Conservation (phyloP, 2,113 vertebrate species). For the Elephantulus edwardii region DNA sequence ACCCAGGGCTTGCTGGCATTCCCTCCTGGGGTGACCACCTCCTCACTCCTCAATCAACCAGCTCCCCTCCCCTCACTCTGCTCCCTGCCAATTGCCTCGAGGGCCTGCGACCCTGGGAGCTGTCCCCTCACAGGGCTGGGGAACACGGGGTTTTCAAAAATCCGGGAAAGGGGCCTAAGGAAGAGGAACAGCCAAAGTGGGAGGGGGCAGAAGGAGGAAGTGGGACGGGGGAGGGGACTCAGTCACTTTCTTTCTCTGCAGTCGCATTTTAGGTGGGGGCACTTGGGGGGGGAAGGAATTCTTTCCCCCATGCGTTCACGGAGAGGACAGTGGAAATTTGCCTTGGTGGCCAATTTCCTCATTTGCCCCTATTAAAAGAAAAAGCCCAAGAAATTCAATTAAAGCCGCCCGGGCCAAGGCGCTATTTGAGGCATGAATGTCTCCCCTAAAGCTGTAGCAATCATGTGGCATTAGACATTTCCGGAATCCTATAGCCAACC, state of each 20-base stretch:
- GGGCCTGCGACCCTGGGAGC: neutral
- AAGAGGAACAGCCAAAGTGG: neutral
- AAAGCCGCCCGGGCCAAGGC: slow-evolving; percentile 85
- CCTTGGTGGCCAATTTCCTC: slow-evolving; percentile 83
- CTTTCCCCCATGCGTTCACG: slow-evolving; percentile 46
- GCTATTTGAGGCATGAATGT: slow-evolving; percentile 88
- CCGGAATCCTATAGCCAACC: slow-evolving; percentile 97
- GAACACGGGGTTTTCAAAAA: neutral
- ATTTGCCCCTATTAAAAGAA: slow-evolving; percentile 86
- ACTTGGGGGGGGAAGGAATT: slow-evolving; percentile 10
- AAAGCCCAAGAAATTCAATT: slow-evolving; percentile 87
- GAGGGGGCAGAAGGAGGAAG: neutral
- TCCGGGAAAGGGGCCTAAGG: neutral
- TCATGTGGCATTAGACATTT: slow-evolving; percentile 93
- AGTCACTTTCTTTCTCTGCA: slow-evolving; percentile 51
- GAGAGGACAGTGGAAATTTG: slow-evolving; percentile 75
- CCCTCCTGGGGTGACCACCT: neutral
- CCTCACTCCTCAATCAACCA: neutral
- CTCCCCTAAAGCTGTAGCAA: slow-evolving; percentile 88
- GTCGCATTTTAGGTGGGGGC: neutral
- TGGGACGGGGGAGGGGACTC: neutral
- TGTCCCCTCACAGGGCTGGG: rapidly evolving
- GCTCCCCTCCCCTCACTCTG: neutral
- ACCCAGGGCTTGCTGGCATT: neutral
- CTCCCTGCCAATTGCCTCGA: neutral